Conservation (phyloP, 2,888 invertebrate genomes). For the Rhagonycha lutea region DNA sequence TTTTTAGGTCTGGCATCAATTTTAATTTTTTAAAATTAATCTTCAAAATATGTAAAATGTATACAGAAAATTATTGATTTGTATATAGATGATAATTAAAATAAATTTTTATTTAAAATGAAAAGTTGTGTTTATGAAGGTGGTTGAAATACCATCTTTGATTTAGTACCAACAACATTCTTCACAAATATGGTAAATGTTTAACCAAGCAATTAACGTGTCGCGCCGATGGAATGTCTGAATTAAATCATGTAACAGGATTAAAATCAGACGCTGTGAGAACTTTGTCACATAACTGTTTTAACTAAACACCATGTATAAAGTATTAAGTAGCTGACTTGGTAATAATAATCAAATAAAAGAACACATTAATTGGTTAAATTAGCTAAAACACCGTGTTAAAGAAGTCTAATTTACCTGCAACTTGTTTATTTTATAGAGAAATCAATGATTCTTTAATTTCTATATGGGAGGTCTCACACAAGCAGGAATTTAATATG, state of each 20-base stretch:
- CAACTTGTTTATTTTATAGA: conserved; percentile 26
- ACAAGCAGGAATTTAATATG: conserved; percentile 52
- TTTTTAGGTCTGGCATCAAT: too few relatives aligned
- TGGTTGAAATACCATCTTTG: background rate
- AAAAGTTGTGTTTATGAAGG: background rate
- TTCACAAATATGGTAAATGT: conserved; percentile 20
- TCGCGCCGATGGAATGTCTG: conserved; percentile 25
- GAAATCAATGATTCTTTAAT: conserved; percentile 35
- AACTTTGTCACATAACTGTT: conserved; percentile 44
- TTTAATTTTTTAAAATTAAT: too few relatives aligned
- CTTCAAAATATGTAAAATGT: background rate
- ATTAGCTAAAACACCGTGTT: background rate
- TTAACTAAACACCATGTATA: conserved; percentile 39
- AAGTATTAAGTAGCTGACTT: conserved; percentile 42
- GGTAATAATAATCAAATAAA: conserved; percentile 30
- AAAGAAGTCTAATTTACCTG: background rate
- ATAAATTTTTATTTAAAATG: background rate
- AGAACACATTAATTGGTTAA: conserved; percentile 14
- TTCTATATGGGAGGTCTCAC: conserved; percentile 49
- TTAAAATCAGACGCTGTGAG: conserved; percentile 35
- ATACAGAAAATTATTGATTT: background rate
- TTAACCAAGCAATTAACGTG: conserved; percentile 18
- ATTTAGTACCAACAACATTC: background rate
- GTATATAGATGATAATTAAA: background rate
- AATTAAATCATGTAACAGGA: conserved; percentile 26